phyloP scores from a whole-genome alignment of 2,113 vertebrate species.

The Thamnophis sirtalis region DNA sequence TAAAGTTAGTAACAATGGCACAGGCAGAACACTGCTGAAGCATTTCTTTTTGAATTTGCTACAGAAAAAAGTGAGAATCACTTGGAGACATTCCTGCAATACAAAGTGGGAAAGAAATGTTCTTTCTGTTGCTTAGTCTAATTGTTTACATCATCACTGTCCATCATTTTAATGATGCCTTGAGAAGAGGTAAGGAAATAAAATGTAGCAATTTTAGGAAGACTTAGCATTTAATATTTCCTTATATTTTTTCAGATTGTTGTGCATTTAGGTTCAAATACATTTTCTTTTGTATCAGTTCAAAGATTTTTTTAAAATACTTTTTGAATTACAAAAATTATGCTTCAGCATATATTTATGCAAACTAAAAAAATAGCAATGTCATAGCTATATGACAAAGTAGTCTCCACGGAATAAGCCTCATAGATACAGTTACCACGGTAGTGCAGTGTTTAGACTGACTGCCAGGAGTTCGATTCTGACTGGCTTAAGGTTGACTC shows the following conservation, averaged over 20 bases:
- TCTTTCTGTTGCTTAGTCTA: not conserved
- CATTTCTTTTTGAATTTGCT: not conserved
- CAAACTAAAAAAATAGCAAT: not conserved
- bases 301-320: not conserved
- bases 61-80: not conserved
- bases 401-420: not conserved
- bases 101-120: slow-evolving; percentile 7
- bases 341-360: not conserved
- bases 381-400: not conserved
- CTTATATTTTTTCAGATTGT: not conserved
- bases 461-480: not conserved
- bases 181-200: slow-evolving; percentile 26
- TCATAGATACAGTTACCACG: not conserved
- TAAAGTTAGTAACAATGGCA: not conserved
- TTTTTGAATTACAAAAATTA: not conserved
- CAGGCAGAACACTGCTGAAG: not conserved
- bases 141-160: slow-evolving; percentile 33
- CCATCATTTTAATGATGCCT: slow-evolving; percentile 14
- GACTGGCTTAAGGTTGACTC: not conserved
- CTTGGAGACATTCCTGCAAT: not conserved
- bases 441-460: not conserved
- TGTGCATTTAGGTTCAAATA: not conserved
- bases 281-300: not conserved
- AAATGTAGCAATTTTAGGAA: slow-evolving; percentile 15
- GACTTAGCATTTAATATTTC: not conserved